A percentile compares a stretch with the other conserved stretches of the same genome.
phyloP scores from a whole-genome alignment of 2,888 invertebrate species.

The Apotomis betuletana region DNA sequence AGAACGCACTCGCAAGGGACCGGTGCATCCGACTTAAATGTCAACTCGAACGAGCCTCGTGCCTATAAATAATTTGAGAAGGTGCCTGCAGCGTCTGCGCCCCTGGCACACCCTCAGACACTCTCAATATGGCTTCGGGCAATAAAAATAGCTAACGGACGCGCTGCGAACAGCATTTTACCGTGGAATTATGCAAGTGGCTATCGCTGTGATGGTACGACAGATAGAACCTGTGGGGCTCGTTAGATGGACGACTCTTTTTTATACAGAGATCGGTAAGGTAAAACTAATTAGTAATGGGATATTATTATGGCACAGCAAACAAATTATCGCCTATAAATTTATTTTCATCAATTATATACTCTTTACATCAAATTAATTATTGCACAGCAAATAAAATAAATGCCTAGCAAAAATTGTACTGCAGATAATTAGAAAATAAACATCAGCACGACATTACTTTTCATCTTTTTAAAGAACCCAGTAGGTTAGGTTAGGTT shows the following conservation, averaged over 20 bases:
- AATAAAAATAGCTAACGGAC: conserved; percentile 69
- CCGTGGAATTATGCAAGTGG: conserved; percentile 60
- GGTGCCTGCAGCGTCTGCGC: conserved; percentile 60
- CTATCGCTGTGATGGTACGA: conserved; percentile 45
- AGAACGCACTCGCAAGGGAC: conserved; percentile 56
- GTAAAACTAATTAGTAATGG: conserved; percentile 25
- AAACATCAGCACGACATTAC: too few relatives aligned
- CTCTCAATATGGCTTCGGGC: conserved; percentile 70
- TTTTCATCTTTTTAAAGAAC: too few relatives aligned
- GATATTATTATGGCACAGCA: too few relatives aligned
- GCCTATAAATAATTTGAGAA: conserved; percentile 78
- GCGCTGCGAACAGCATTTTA: conserved; percentile 46
- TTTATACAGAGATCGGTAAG: conserved; percentile 15
- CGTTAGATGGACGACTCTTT: conserved; percentile 23
- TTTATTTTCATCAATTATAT: too few relatives aligned
- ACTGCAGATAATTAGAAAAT: too few relatives aligned
- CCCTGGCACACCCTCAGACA: conserved; percentile 54
- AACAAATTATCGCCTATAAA: too few relatives aligned
- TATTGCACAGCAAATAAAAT: too few relatives aligned
- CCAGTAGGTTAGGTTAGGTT: too few relatives aligned
- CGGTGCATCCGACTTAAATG: conserved; percentile 77
- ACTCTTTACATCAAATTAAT: too few relatives aligned
- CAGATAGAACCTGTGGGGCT: conserved; percentile 41
- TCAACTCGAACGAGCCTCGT: conserved; percentile 68
- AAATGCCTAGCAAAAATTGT: too few relatives aligned